A percentile compares a stretch with the other conserved stretches of the same genome.
Evolutionary conservation across 1,140 invertebrate species (phyloP).

Genomic region (Maniola jurtina): DNA sequence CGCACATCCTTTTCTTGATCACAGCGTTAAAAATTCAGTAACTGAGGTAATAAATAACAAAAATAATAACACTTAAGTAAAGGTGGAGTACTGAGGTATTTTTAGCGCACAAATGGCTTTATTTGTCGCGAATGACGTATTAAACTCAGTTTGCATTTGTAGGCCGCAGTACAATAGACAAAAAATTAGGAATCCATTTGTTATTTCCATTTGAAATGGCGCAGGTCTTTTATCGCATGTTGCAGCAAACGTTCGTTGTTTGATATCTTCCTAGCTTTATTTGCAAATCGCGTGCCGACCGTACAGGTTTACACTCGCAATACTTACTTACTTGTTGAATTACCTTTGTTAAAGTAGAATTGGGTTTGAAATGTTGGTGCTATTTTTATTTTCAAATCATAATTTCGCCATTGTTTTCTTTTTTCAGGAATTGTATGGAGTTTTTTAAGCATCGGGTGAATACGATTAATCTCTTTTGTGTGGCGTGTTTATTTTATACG

Average conservation of each 20-base stretch:
- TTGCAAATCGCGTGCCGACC: slow-evolving; percentile 69
- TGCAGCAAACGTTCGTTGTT: slow-evolving; percentile 56
- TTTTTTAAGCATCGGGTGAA: slow-evolving; percentile 7
- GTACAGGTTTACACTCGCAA: slow-evolving; percentile 60
- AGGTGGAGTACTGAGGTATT: too few relatives aligned
- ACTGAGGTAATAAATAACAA: too few relatives aligned
- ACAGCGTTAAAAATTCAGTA: too few relatives aligned
- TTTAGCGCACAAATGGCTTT: background rate
- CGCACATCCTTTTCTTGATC: too few relatives aligned
- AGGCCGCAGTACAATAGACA: slow-evolving; percentile 34
- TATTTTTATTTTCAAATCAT: slow-evolving; percentile 14
- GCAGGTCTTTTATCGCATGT: slow-evolving; percentile 68
- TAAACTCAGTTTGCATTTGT: slow-evolving; percentile 9
- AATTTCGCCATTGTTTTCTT: slow-evolving; percentile 22
- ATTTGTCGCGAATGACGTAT: slow-evolving; percentile 1
- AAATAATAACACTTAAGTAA: too few relatives aligned
- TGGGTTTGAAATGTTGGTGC: slow-evolving; percentile 40
- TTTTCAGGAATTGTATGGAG: background rate
- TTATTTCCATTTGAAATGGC: slow-evolving; percentile 67
- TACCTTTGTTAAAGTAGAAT: slow-evolving; percentile 55
- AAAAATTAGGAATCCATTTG: slow-evolving; percentile 56
- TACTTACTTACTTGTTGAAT: slow-evolving; percentile 75
- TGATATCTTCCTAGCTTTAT: slow-evolving; percentile 75
- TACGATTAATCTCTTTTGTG: slow-evolving; percentile 3
- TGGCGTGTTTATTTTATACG: background rate